A percentile compares a stretch with the other conserved stretches of the same genome.
phyloP scores from a whole-genome alignment of 2,113 vertebrate genomes.

The Heterocephalus glaber region DNA sequence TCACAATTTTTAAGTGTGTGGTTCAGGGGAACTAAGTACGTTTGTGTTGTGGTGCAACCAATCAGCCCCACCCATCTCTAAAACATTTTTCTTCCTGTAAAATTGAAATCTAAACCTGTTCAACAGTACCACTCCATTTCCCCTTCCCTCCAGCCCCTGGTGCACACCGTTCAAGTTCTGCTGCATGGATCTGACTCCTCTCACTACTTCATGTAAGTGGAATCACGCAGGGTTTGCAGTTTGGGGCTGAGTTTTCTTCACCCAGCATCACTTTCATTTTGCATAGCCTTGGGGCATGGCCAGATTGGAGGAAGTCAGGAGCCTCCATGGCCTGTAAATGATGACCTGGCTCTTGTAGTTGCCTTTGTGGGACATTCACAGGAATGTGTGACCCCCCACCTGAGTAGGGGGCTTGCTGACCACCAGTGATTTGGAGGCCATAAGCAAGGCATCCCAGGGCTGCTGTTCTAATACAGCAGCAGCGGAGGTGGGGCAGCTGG shows the following conservation, averaged over 20 bases:
- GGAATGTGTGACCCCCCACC: no score
- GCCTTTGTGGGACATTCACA: neutral
- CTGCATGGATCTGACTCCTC: neutral
- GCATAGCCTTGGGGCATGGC: rapidly evolving
- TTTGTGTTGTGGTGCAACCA: no score
- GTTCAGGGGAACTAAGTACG: neutral
- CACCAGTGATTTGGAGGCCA: neutral
- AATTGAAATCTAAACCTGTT: neutral
- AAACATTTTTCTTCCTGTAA: neutral
- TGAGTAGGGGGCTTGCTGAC: neutral
- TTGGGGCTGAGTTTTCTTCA: rapidly evolving
- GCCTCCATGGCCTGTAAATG: neutral
- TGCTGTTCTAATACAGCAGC: neutral
- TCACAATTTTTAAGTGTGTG: no score
- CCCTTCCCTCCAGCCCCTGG: neutral
- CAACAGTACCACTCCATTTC: rapidly evolving
- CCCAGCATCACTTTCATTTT: neutral
- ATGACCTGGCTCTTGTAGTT: neutral
- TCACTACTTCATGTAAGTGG: rapidly evolving
- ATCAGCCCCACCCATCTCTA: neutral
- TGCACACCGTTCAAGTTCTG: rapidly evolving
- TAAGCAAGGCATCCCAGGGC: rapidly evolving
- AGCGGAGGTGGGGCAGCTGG: neutral
- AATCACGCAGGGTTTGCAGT: rapidly evolving
- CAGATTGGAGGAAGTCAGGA: rapidly evolving